Evolutionary conservation across 2,797 vertebrate species (phyloP), one percentile per base, ranked within the genome.

Genomic region (Notolabrus celidotus): DNA sequence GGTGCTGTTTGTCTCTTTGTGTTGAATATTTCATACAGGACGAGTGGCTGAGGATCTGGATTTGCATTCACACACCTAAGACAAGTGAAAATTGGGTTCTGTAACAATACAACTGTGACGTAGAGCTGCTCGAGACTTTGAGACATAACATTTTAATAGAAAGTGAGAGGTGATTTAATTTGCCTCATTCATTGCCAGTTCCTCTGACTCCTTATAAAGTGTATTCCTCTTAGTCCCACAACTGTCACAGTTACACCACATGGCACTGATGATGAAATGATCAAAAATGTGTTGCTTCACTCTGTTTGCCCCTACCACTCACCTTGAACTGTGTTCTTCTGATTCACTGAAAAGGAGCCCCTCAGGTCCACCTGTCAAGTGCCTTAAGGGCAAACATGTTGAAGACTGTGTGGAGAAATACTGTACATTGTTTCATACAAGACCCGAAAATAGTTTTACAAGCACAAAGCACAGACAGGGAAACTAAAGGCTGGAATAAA

Each of bases 241-340:
- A 14, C 45, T 70, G 58, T 69, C 58, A 27, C 17, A 4, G 54
- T 31, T 62, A 42, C 31, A 63, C 75, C 45, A 23, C 60, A 56
- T 60, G 73, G 22, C 5, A 14, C 63, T 73, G 64, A 74, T 80
- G 78, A 88, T 16, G 53, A 85, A 82, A 85, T 85, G 64, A 80
- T 47, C 10, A 39, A 67, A 77, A 74, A 78, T 71, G 60, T 17
- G 56, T 71, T 50, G 55, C 77, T 67, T 74, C 63, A 60, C 34
- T n/a, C 49, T 31, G 25, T 16, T 34, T 42, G 33, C 38, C 45
- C 66, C 73, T 11, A 62, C 57, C 69, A 65, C 57, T 82, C 52
- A 66, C 59, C 67, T 64, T 42, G 29, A 71, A 77, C 39, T 39
- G 15, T 34, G 49, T 60, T 70, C 42, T 25, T 51, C 59, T 49